These are phyloP conservation scores for Indicator maculatus DNA, from an alignment of 2,113 vertebrate genomes.

Conservation along the genomic window DNA sequence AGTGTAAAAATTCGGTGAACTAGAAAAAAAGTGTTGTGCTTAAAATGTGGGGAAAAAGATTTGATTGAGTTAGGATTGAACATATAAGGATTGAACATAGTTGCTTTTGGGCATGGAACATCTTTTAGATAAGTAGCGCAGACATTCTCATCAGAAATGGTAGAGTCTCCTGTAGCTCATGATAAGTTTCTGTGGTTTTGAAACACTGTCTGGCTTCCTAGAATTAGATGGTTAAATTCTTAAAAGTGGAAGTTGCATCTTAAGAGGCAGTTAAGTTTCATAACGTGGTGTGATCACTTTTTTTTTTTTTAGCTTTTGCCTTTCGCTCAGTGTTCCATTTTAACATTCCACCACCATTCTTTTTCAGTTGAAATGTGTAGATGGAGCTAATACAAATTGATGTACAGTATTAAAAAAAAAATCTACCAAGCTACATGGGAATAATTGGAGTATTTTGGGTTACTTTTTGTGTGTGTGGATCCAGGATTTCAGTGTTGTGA, in stretches of 20 bases:
- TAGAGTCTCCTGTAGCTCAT: background rate
- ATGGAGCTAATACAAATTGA: background rate
- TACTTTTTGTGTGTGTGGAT: background rate
- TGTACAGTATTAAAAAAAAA: background rate
- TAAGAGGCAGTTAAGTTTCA: constrained; percentile 31
- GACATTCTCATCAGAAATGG: background rate
- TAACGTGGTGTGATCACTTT: background rate
- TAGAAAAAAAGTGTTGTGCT: background rate
- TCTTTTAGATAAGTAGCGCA: background rate
- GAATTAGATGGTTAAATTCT: background rate
- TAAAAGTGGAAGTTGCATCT: constrained; percentile 47
- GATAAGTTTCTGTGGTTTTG: background rate
- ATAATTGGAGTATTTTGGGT: background rate
- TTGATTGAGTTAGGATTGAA: background rate
- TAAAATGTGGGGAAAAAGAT: background rate
- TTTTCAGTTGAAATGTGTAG: background rate
- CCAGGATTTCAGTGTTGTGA: background rate
- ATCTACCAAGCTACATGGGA: rapidly evolving
- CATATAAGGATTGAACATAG: background rate
- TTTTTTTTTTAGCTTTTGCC: background rate
- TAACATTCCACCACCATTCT: background rate
- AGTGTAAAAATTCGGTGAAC: background rate
- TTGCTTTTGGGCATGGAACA: background rate
- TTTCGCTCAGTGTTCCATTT: background rate
- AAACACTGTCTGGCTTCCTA: background rate